Base-by-base conservation (phyloP, 2,888 invertebrate genomes). In the Conus canariensis region DNA sequence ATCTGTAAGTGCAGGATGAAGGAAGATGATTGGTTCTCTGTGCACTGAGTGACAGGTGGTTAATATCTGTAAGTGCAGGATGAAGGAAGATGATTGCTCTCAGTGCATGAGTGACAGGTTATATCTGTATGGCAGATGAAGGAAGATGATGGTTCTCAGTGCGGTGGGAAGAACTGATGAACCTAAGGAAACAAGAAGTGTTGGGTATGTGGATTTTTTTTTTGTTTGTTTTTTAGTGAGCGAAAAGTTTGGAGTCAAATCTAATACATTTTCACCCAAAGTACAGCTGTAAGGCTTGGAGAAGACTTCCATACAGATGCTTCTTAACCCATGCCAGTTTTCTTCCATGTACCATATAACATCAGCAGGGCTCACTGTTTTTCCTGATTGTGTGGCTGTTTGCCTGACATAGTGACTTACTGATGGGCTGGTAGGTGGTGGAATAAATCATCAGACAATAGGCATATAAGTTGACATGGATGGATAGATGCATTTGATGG, bases 121-220 rank as follows among this genome's bases (percentile, higher is more conserved):
- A 30, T 30, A 2, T 30, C 30, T 30, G 30, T 30, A 30, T 30
- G 30, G 30, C 30, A 30, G 30, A 95, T 95, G 88, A 94, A 94
- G 85, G 93, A 94, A 85, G 95, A 96, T 90, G 94, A 95, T 88
- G 94, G 93, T 95, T 95, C 92, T 93, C 93, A 16, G 95, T 96
- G 12, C 91, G 94, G 87, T 95, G 95, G 93, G 96, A 96, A 90
- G 96, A 96, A 90, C 87, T 94, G 6, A 94, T 94, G 67, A 95
- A 94, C 83, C 92, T 96, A 25, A 91, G 96, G 82, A 95, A 94
- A 89, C 93, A 95, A 90, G 96, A 96, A 93, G 94, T 96, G 25
- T 93, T 96, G 56, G 92, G 96, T 96, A 92, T 92, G 94, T 92
- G 77, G 25, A 60, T 85, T 22, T n/a, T 22, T 83, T 45, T 83